Conservation (phyloP, 2,888 invertebrate species). For the Ennomos fuscantarius region DNA sequence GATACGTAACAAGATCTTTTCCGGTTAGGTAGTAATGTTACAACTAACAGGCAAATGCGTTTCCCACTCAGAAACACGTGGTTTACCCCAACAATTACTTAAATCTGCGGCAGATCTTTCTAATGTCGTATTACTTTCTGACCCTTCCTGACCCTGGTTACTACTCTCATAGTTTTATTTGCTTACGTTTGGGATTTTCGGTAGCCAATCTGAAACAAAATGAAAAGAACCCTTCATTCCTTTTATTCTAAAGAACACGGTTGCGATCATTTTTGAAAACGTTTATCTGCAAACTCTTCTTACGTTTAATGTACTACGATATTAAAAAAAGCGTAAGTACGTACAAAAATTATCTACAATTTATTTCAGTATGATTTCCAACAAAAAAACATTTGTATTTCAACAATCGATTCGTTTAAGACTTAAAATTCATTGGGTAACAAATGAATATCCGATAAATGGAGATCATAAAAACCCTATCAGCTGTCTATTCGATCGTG, state of each 20-base stretch:
- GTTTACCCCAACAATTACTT: too few species aligned
- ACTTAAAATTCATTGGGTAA: conserved; percentile 61
- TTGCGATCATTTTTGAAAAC: background rate
- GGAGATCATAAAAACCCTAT: conserved; percentile 74
- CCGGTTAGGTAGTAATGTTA: too few species aligned
- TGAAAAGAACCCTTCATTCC: background rate
- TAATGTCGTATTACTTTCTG: too few species aligned
- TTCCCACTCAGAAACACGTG: too few species aligned
- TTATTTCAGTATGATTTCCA: too few species aligned
- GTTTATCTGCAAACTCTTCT: background rate
- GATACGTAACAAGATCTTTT: too few species aligned
- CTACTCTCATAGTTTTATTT: background rate
- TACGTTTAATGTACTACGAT: background rate
- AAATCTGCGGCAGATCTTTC: too few species aligned
- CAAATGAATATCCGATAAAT: conserved; percentile 76
- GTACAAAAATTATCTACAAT: too few species aligned
- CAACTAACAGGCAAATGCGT: too few species aligned
- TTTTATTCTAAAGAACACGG: background rate
- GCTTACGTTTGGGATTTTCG: conserved; percentile 6
- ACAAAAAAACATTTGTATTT: conserved; percentile 17
- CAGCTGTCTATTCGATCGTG: conserved; percentile 66
- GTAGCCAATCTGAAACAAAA: background rate
- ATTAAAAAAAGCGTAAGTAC: too few species aligned
- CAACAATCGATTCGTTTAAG: conserved; percentile 45
- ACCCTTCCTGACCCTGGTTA: too few species aligned